Percentiles rank a stretch among this genome's conserved stretches.
Evolutionary conservation across 2,797 vertebrate species (phyloP).

Genomic region (Clangula hyemalis): DNA sequence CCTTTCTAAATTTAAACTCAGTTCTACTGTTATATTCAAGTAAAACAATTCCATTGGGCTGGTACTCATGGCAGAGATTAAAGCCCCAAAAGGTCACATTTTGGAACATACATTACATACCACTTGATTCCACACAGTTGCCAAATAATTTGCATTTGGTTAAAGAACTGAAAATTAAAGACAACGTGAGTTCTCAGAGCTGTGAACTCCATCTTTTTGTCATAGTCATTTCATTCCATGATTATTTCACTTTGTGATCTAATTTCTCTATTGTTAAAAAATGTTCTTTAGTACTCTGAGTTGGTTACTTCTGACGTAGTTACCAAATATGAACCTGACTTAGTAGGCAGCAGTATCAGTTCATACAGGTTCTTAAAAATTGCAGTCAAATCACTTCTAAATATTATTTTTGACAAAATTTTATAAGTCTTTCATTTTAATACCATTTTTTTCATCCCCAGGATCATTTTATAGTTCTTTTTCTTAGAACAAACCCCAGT

Average conservation of each 20-base stretch:
- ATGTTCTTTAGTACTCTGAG: background rate
- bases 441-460: background rate
- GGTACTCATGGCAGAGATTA: background rate
- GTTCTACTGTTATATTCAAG: background rate
- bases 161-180: background rate
- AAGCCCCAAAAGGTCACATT: background rate
- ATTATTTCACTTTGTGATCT: background rate
- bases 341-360: background rate
- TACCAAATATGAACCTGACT: background rate
- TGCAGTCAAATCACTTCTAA: background rate
- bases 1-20: background rate
- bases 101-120: background rate
- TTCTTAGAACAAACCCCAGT: accelerated
- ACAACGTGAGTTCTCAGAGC: background rate
- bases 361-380: background rate
- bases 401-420: background rate
- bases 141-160: background rate
- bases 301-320: background rate
- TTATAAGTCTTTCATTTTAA: background rate
- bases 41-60: background rate
- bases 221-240: background rate
- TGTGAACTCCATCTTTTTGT: background rate
- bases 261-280: background rate
- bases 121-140: background rate
- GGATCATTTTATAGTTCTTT: background rate